Conservation (phyloP, 2,113 vertebrate genomes). For the Crotalus horridus region DNA sequence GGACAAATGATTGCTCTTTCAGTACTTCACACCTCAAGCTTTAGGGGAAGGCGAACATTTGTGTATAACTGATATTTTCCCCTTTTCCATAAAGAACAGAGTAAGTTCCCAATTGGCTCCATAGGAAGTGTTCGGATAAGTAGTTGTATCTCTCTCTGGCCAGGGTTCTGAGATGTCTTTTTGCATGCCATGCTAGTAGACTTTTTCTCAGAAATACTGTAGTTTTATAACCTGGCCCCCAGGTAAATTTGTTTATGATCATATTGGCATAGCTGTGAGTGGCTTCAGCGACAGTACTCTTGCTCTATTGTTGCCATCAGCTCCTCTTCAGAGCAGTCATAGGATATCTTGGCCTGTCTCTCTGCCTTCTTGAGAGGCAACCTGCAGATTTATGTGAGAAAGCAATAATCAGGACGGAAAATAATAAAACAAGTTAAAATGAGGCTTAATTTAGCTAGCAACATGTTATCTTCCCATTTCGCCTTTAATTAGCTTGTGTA, state of each 20-base stretch:
- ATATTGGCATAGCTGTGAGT: accelerated
- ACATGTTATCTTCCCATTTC: background rate
- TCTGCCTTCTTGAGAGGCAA: background rate
- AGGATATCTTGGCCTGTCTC: conserved; percentile 43
- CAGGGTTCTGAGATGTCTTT: background rate
- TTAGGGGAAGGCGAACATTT: background rate
- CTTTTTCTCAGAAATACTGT: accelerated
- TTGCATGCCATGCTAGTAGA: background rate
- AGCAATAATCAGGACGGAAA: conserved; percentile 9
- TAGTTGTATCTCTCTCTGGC: background rate
- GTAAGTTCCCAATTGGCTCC: accelerated
- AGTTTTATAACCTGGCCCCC: conserved; percentile 1
- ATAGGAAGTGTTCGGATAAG: background rate
- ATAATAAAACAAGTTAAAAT: accelerated
- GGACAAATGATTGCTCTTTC: conserved; percentile 2
- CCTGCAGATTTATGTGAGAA: conserved; percentile 36
- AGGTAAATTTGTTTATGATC: background rate
- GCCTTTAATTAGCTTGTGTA: background rate
- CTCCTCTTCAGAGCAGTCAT: conserved; percentile 71
- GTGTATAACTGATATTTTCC: background rate
- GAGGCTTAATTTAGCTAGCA: background rate
- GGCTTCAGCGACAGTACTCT: conserved; percentile 65
- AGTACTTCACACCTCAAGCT: background rate
- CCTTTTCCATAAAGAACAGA: background rate
- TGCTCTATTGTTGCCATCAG: conserved; percentile 77